Evolutionary conservation across 2,888 invertebrate genomes (phyloP).

Genomic region (Xylocampa areola): DNA sequence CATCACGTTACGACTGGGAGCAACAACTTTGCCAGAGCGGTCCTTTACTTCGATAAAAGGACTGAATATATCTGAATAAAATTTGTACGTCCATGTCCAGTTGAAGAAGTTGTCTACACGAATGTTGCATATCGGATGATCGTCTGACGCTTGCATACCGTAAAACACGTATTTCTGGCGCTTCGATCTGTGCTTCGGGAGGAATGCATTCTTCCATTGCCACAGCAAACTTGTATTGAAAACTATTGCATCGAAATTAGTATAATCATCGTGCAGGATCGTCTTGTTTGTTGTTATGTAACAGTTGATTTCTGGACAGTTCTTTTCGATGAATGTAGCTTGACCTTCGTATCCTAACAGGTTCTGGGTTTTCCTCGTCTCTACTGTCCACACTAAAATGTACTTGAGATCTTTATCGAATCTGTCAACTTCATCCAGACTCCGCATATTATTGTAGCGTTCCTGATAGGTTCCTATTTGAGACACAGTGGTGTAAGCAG

Average conservation of each 20-base stretch:
- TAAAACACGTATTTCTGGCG: constrained; percentile 80
- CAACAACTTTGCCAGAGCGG: constrained; percentile 64
- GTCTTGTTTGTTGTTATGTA: constrained; percentile 73
- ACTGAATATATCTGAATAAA: constrained; percentile 77
- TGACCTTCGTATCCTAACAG: constrained; percentile 63
- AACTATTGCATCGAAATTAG: constrained; percentile 77
- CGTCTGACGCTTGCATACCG: constrained; percentile 69
- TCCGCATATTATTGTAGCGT: constrained; percentile 29
- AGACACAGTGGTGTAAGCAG: constrained; percentile 62
- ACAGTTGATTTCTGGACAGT: constrained; percentile 75
- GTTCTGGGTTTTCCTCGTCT: constrained; percentile 30
- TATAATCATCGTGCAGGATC: constrained; percentile 64
- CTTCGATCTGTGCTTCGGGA: constrained; percentile 67
- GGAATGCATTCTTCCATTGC: constrained; percentile 54
- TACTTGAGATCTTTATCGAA: constrained; percentile 67
- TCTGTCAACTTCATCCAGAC: constrained; percentile 23
- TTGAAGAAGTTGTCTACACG: constrained; percentile 78
- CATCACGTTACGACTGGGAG: constrained; percentile 65
- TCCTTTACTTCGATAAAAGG: constrained; percentile 80
- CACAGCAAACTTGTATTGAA: constrained; percentile 68
- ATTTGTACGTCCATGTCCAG: constrained; percentile 85
- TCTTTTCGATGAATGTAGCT: constrained; percentile 64
- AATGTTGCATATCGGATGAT: constrained; percentile 71
- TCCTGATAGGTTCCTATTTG: constrained; percentile 57
- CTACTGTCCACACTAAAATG: constrained; percentile 73